A percentile compares a stretch with the other conserved stretches of the same genome.
These are phyloP conservation scores for Xiphophorus maculatus DNA, from an alignment of 2,113 vertebrate genomes.

Conservation along the genomic window DNA sequence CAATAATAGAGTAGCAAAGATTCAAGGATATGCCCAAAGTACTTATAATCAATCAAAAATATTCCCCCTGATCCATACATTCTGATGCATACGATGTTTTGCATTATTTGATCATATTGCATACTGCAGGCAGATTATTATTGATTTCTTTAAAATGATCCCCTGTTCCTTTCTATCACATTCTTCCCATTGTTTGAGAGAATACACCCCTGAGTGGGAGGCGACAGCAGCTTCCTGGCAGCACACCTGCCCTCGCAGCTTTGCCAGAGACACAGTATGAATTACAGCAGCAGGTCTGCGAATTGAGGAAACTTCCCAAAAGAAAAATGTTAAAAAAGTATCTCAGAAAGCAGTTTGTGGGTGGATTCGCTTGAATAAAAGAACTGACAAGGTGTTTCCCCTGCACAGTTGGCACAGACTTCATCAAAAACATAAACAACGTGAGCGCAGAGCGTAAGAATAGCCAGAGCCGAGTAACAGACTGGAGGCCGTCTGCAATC, in stretches of 20 bases:
- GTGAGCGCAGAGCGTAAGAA: constrained; percentile 13
- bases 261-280: constrained; percentile 45
- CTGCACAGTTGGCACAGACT: constrained; percentile 37
- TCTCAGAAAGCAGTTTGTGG: constrained; percentile 58
- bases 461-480: neutral
- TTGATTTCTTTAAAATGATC: too few species aligned
- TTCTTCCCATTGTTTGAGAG: too few species aligned
- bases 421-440: constrained; percentile 46
- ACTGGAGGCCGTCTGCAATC: too few species aligned
- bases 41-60: too few species aligned
- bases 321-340: constrained; percentile 15
- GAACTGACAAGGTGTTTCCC: constrained; percentile 58
- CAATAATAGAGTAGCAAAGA: too few species aligned
- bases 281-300: constrained; percentile 53
- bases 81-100: too few species aligned
- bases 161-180: too few species aligned
- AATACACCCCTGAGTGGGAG: constrained; percentile 39
- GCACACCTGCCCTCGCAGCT: constrained; percentile 33
- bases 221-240: constrained; percentile 52
- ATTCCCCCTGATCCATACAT: too few species aligned
- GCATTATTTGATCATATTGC: too few species aligned
- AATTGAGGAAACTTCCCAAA: constrained; percentile 52
- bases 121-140: too few species aligned
- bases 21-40: too few species aligned
- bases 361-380: constrained; percentile 62